phyloP scores from a whole-genome alignment of 2,888 invertebrate species.

The Caenorhabditis imperialis region DNA sequence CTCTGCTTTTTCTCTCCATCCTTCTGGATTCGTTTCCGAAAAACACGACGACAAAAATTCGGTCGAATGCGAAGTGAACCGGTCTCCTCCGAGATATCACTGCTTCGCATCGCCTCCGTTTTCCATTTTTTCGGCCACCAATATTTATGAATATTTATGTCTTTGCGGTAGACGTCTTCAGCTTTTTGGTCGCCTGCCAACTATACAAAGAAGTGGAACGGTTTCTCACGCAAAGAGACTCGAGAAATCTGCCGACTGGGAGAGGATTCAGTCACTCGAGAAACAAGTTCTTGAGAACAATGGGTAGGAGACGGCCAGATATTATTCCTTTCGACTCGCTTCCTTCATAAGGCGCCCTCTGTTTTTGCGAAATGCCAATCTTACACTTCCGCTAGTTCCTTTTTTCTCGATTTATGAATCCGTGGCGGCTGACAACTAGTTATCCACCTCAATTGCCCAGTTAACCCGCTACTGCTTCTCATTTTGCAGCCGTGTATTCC shows the following conservation, averaged over 20 bases:
- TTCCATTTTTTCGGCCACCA: too few species aligned
- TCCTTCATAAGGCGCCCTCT: background rate
- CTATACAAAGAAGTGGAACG: conserved; percentile 18
- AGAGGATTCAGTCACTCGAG: conserved; percentile 11
- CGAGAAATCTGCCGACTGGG: too few species aligned
- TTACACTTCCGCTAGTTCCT: conserved; percentile 4
- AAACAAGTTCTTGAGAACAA: conserved; percentile 9
- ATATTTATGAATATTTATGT: too few species aligned
- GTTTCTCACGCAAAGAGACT: background rate
- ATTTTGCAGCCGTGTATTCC: too few species aligned
- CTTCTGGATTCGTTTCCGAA: conserved; percentile 15
- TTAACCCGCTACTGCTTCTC: too few species aligned
- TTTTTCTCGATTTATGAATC: too few species aligned
- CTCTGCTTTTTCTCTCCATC: background rate
- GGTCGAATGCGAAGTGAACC: background rate
- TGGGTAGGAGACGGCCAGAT: conserved; percentile 1
- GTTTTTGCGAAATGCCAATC: background rate
- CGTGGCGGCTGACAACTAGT: too few species aligned
- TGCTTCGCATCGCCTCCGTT: background rate
- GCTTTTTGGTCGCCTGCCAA: conserved; percentile 1
- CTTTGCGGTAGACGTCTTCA: background rate
- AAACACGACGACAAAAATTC: conserved; percentile 6
- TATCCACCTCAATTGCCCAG: too few species aligned
- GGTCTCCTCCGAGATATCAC: conserved; percentile 18
- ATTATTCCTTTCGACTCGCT: conserved; percentile 3